Evolutionary conservation across 1,140 invertebrate genomes (phyloP).

Genomic region (Asbolus verrucosus): DNA sequence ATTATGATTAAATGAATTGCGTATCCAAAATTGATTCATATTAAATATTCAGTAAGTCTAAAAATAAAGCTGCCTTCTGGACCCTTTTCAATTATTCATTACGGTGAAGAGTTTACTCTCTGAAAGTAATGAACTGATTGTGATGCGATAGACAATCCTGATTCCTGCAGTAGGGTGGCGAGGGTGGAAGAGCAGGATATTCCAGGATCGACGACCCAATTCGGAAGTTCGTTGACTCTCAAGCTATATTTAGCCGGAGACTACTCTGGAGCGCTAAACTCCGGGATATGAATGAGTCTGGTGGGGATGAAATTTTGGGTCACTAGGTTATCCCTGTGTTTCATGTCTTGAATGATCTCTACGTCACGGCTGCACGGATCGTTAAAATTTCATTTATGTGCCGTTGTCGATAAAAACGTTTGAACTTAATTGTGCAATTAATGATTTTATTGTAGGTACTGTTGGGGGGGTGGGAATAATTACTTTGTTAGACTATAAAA

Average conservation of each 20-base stretch:
- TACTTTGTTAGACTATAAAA: no score
- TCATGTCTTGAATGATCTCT: conserved; percentile 38
- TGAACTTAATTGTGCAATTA: not conserved
- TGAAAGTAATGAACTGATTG: conserved; percentile 34
- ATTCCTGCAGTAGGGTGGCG: not conserved
- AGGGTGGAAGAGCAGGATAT: conserved; percentile 19
- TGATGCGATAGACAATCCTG: conserved; percentile 39
- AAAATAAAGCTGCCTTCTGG: conserved; percentile 10
- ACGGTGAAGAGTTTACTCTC: conserved; percentile 19
- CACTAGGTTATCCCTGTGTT: conserved; percentile 43
- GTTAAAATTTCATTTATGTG: no score
- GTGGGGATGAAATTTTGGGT: conserved; percentile 45
- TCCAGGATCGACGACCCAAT: conserved; percentile 44
- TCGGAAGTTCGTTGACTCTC: conserved; percentile 41
- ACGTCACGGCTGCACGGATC: conserved; percentile 36
- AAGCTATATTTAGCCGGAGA: conserved; percentile 43
- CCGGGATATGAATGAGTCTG: conserved; percentile 42
- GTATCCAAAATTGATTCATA: no score
- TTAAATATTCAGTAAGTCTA: not conserved
- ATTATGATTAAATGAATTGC: no score
- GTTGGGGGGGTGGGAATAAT: no score
- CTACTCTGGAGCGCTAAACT: conserved; percentile 29
- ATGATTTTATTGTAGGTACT: no score
- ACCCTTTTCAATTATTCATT: conserved; percentile 23
- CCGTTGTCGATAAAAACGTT: no score